Percentiles rank a stretch among this genome's conserved stretches.
Conservation (phyloP, 2,888 invertebrate genomes). For the Drosophila siamana region DNA sequence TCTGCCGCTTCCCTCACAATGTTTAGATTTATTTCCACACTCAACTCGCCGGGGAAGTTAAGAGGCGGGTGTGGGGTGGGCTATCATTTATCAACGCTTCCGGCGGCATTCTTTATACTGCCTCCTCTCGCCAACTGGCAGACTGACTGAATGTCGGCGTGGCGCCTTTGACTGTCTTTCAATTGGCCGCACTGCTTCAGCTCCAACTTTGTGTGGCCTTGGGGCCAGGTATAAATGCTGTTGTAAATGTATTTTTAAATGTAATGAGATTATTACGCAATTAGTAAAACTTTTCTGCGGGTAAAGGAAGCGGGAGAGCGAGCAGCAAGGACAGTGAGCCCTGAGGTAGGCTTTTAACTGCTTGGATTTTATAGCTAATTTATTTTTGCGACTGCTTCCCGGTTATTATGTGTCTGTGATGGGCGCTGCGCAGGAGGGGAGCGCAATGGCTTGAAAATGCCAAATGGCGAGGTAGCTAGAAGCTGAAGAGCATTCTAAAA, state of each 20-base stretch:
- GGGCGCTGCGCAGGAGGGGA: not conserved
- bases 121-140: slow-evolving; percentile 46
- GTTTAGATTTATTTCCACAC: slow-evolving; percentile 76
- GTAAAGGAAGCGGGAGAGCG: slow-evolving; percentile 6
- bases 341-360: slow-evolving; percentile 67
- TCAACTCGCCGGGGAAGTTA: slow-evolving; percentile 37
- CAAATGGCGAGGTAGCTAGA: not conserved
- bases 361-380: slow-evolving; percentile 71
- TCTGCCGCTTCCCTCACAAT: slow-evolving; percentile 45
- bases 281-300: slow-evolving; percentile 70
- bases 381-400: slow-evolving; percentile 54
- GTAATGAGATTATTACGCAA: slow-evolving; percentile 81
- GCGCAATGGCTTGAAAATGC: slow-evolving; percentile 8
- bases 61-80: no score
- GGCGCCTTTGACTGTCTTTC: slow-evolving; percentile 12
- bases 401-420: slow-evolving; percentile 46
- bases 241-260: slow-evolving; percentile 81
- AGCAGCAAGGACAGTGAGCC: slow-evolving; percentile 23
- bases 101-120: slow-evolving; percentile 53
- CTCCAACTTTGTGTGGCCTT: slow-evolving; percentile 45
- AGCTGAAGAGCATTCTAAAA: not conserved
- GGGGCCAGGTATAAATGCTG: slow-evolving; percentile 75
- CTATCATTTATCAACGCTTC: slow-evolving; percentile 79
- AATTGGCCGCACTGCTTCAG: slow-evolving; percentile 3
- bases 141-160: slow-evolving; percentile 21